Evolutionary conservation across 2,113 vertebrate species (phyloP), one percentile per base, ranked within the genome.

Genomic region (Scortum barcoo): DNA sequence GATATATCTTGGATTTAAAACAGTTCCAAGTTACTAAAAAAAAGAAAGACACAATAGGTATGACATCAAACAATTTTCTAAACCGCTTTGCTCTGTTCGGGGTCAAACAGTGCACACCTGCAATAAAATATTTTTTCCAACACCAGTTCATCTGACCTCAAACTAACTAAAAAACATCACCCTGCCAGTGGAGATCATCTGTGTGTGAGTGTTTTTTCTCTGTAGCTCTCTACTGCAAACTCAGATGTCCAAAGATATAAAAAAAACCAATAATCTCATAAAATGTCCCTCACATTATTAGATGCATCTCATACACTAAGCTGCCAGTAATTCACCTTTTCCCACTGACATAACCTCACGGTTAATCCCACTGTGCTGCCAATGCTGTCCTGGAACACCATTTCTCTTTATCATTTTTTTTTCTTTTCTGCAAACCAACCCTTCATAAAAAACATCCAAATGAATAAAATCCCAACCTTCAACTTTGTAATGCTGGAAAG

Each of bases 301-400:
- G 78, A 80, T 65, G 40, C 78, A 78, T 86, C 65, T 67, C 78
- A 46, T 66, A 50, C 65, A 56, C 71, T 75, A 63, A 78, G 51
- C 71, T 87, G 82, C 62, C 63, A 44, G 54, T 51, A 46, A 13
- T 82, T 87, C 57, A 74, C 56, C 46, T 63, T 42, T 42, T 44
- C 46, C 51, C 48, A 20, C 48, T 72, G 83, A 48, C 53, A 24
- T 48, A 28, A 67, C 46, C 67, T 53, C 26, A 69, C 51, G 26
- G 40, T 72, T 86, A 89, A 88, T 89, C 85, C 83, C 66, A 3
- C 24, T 14, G 1, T 36, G 33, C 72, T 51, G 36, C 40, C n/a
- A n/a, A n/a, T 33, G 42, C 66, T n/a, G 42, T 81, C 65, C 85
- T 84, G 19, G 71, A 38, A 80, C 70, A 19, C 71, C 9, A 53